A percentile compares a stretch with the other conserved stretches of the same genome.
Evolutionary conservation across 2,888 invertebrate species (phyloP).

Genomic region (Eremobia ochroleuca): DNA sequence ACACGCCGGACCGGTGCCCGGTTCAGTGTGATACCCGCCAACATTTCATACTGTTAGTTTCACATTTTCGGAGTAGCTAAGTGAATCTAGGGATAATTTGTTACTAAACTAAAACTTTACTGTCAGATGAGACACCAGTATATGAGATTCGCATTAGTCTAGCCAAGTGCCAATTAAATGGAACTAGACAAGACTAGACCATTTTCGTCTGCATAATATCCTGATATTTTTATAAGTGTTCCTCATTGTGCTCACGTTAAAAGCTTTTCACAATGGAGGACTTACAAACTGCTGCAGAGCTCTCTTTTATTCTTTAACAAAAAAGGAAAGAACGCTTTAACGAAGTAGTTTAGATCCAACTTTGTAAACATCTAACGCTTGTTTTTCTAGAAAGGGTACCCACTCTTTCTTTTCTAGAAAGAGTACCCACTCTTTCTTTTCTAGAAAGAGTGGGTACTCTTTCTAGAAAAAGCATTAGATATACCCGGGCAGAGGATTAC

Average conservation of each 20-base stretch:
- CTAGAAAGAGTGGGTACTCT: not conserved
- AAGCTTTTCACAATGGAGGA: conserved; percentile 15
- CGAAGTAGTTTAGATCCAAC: not conserved
- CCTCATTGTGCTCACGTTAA: conserved; percentile 2
- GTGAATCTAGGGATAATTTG: not conserved
- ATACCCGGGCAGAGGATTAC: not conserved
- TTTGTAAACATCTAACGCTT: not conserved
- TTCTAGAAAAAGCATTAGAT: too few species aligned
- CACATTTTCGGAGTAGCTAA: not conserved
- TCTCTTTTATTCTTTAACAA: not conserved
- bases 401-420: too few species aligned
- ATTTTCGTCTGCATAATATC: not conserved
- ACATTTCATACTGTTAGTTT: not conserved
- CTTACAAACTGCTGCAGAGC: not conserved
- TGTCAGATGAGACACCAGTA: not conserved
- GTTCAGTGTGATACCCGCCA: too few species aligned
- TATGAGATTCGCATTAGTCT: conserved; percentile 39
- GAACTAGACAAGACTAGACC: not conserved
- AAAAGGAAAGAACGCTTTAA: not conserved
- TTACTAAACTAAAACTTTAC: not conserved
- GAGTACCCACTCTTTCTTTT: too few species aligned
- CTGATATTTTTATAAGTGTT: not conserved
- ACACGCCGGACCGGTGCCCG: too few species aligned
- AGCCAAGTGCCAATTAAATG: conserved; percentile 8
- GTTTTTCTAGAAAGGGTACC: not conserved